Percentiles rank a stretch among this genome's conserved stretches.
Evolutionary conservation across 2,113 vertebrate species (phyloP).

Genomic region (Osmerus mordax): DNA sequence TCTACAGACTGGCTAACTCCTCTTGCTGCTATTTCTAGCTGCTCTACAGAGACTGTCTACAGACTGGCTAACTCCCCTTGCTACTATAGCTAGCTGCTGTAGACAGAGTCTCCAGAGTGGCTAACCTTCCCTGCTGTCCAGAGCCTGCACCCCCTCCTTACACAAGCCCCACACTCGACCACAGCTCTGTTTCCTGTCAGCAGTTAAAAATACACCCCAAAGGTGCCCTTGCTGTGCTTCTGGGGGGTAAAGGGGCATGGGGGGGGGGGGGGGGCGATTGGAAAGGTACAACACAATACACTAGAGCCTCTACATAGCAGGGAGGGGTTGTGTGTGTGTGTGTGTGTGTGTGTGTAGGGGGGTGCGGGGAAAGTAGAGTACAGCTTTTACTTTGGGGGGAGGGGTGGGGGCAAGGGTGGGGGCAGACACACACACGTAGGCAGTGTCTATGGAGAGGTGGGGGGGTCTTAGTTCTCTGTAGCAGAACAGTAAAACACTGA

Average conservation of each 20-base stretch:
- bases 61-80: too few relatives aligned
- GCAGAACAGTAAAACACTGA: background rate
- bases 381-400: background rate
- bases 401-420: background rate
- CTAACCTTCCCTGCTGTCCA: too few relatives aligned
- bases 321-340: background rate
- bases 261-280: background rate
- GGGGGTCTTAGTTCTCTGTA: too few relatives aligned
- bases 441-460: slow-evolving; percentile 11
- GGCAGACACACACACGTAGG: slow-evolving; percentile 7
- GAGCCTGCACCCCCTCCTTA: too few relatives aligned
- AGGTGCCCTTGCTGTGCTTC: slow-evolving; percentile 57
- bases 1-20: too few relatives aligned
- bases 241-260: slow-evolving; percentile 14
- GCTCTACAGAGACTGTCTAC: too few relatives aligned
- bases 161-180: slow-evolving; percentile 30
- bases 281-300: background rate
- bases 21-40: too few relatives aligned
- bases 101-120: too few relatives aligned
- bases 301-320: background rate
- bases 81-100: too few relatives aligned
- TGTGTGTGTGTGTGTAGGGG: too few relatives aligned
- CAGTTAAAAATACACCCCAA: slow-evolving; percentile 61
- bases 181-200: slow-evolving; percentile 46
- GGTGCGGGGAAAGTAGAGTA: background rate